Base-by-base conservation (phyloP, 2,797 vertebrate species). In the Muscicapa striata region DNA sequence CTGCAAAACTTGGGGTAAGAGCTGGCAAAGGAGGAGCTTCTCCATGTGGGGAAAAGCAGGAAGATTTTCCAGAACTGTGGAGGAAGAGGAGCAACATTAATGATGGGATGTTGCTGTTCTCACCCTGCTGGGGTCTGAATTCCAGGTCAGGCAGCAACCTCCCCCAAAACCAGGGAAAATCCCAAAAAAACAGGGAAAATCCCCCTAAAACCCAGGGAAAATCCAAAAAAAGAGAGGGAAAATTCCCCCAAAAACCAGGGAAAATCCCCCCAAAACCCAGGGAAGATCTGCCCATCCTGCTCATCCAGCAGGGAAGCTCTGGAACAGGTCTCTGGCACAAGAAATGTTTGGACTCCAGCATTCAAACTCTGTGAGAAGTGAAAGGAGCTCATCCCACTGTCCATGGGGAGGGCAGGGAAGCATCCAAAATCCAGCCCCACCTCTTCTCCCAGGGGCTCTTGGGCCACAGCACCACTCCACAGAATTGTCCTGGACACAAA, bases 331-430 rank as follows among this genome's bases (percentile, higher is more conserved):
- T 93, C 86, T 84, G 74, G 66, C 84, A 91, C 78, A 76, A 89
- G 93, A 93, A 95, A 95, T 91, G 96, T 85, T 87, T 95, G 89
- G 96, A 93, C 91, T 94, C 91, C 75, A 93, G 87, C 94, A 87
- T 75, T 96, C 11, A 76, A 91, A 85, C 81, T 26, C n/a, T n/a
- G 88, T 30, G 45, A 87, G 79, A 91, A 90, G n/a, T 3, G 32
- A 57, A 34, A 82, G 79, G 73, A 92, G 78, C 78, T 22, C 16
- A 69, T 89, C 84, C 76, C 92, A 63, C 36, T 9, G 1, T 4
- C 12, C 11, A 1, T 0, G 4, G 3, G 0, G 15, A 49, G 63
- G 55, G 61, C 34, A 76, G 52, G 38, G 82, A n/a, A 87, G 16
- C 55, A 40, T 17, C 59, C 94, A 38, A 55, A 57, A 55, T 51